Base-by-base conservation (phyloP, 2,797 vertebrate species). In the Syngnathus rostellatus region DNA sequence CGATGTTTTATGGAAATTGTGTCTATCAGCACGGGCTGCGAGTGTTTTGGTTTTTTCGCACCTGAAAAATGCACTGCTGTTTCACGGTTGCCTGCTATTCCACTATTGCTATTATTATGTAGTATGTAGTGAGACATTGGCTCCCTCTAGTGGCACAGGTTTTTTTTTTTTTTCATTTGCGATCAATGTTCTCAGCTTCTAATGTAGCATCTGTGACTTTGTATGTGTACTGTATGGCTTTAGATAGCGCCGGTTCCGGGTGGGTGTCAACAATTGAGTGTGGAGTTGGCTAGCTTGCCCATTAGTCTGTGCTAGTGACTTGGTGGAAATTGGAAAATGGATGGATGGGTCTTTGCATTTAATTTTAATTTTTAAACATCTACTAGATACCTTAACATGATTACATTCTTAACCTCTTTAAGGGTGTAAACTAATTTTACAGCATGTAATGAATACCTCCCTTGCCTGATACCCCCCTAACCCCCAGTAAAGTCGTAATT, bases 1-100 rank as follows among this genome's bases (percentile, higher is more conserved):
- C 12, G 0, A 11, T 67, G 40, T 75, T 85, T 83, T 68, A 80
- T 72, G 25, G 62, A 76, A 71, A 66, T 51, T 9, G 59, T 69
- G 66, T 67, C 66, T 31, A 66, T 74, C 65, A 71, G 60, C 62
- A 66, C 45, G 12, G 11, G 64, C 68, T 63, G 43, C 21, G 38
- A 60, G 67, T 62, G 6, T 68, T 70, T 46, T 37, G 68, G 50
- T 53, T 55, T 68, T 31, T 55, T 51, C 12, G 51, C 70, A 73
- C 46, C 63, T 46, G 9, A 37, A 58, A 64, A n/a, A 40, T 21
- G 46, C 37, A 21, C 25, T 19, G 0, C 21, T 54, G 63, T 21
- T 54, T 39, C 40, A 25, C 21, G 7, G 16, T 5, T 45, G 21
- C 12, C n/a, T 62, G 21, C 41, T 31, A 21, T 38, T 58, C 16